phyloP scores from a whole-genome alignment of 2,113 vertebrate species.

The Phoenicopterus ruber region DNA sequence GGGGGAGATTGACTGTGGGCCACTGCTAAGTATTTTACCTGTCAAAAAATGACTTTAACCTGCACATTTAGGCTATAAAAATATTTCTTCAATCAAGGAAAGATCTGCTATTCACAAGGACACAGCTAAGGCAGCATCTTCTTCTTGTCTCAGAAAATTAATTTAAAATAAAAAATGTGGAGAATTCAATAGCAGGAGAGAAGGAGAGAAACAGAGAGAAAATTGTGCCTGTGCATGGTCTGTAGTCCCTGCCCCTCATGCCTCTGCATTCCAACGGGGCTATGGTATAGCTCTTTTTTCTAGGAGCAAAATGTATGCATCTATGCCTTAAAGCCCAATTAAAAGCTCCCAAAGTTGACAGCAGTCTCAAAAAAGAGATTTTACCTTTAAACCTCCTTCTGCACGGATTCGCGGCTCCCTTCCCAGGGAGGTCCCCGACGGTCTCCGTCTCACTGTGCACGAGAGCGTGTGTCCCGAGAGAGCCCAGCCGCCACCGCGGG shows the following conservation, averaged over 20 bases:
- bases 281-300: background rate
- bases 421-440: background rate
- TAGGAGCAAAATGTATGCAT: background rate
- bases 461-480: no score
- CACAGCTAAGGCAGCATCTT: slow-evolving; percentile 29
- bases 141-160: slow-evolving; percentile 46
- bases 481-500: accelerated
- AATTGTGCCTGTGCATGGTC: background rate
- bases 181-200: background rate
- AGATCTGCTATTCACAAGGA: slow-evolving; percentile 33
- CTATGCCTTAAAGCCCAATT: background rate
- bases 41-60: slow-evolving; percentile 24
- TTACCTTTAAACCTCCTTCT: background rate
- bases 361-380: background rate
- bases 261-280: background rate
- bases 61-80: slow-evolving; percentile 40
- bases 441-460: background rate
- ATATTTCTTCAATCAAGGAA: slow-evolving; percentile 49
- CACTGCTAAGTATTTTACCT: background rate
- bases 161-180: slow-evolving; percentile 17
- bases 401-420: background rate
- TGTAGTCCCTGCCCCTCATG: background rate
- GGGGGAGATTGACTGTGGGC: background rate
- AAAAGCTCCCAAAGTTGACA: background rate
- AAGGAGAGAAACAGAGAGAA: background rate